phyloP scores from a whole-genome alignment of 2,797 vertebrate species.

The Micrastur ruficollis region DNA sequence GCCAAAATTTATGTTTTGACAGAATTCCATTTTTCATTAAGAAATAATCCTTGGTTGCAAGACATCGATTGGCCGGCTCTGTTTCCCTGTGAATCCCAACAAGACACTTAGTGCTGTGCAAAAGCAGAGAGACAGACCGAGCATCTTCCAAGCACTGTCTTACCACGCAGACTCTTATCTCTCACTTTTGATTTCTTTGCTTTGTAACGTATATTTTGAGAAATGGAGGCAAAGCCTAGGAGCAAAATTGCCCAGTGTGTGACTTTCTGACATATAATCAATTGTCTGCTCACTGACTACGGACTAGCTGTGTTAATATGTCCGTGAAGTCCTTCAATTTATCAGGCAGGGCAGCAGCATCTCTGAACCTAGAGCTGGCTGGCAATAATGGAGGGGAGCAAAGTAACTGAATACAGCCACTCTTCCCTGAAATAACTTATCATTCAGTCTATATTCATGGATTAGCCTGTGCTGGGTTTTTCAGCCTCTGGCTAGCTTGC shows the following conservation, averaged over 20 bases:
- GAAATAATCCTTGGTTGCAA: not conserved
- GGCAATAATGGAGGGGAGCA: not conserved
- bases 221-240: slow-evolving; percentile 30
- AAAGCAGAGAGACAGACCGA: not conserved
- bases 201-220: slow-evolving; percentile 39
- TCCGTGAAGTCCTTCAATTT: slow-evolving; percentile 57
- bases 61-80: accelerated
- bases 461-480: not conserved
- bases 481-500: not conserved
- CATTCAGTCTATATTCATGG: slow-evolving; percentile 17
- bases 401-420: not conserved
- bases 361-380: slow-evolving; percentile 3
- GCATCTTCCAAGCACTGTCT: not conserved
- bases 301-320: slow-evolving; percentile 41
- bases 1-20: not conserved
- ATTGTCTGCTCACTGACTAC: slow-evolving; percentile 51
- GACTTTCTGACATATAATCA: slow-evolving; percentile 65
- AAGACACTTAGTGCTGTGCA: not conserved
- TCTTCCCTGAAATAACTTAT: slow-evolving; percentile 21
- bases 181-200: slow-evolving; percentile 31
- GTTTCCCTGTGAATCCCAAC: not conserved
- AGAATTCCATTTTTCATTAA: not conserved
- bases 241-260: slow-evolving; percentile 54
- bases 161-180: not conserved
- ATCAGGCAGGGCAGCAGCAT: slow-evolving; percentile 20